phyloP scores from a whole-genome alignment of 2,113 vertebrate species.

The Herpetotheres cachinnans region DNA sequence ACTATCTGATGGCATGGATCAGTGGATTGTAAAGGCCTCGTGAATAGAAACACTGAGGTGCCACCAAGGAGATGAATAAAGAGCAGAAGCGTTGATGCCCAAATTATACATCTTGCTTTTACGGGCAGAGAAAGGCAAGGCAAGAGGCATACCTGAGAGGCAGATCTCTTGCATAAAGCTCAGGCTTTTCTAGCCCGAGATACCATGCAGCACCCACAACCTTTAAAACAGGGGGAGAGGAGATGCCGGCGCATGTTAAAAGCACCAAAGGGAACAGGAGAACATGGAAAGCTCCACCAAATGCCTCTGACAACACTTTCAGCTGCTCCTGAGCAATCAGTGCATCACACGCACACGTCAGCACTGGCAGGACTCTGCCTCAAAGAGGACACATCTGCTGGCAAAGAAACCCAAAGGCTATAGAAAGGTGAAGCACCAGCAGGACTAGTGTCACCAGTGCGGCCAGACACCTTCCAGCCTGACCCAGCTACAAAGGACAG shows the following conservation, averaged over 20 bases:
- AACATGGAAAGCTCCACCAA: neutral
- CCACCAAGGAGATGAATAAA: neutral
- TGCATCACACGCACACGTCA: fast-evolving
- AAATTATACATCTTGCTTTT: neutral
- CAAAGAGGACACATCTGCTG: neutral
- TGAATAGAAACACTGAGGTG: neutral
- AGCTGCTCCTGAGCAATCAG: neutral
- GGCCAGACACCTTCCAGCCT: neutral
- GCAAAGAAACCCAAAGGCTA: neutral
- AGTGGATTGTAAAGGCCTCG: neutral
- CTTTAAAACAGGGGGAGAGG: neutral
- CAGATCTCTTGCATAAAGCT: neutral
- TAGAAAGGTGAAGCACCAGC: neutral
- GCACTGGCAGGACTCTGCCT: neutral
- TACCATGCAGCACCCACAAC: neutral
- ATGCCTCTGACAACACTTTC: neutral
- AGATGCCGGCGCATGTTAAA: fast-evolving
- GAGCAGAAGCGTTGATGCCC: neutral
- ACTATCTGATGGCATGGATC: fast-evolving
- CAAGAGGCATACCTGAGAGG: neutral
- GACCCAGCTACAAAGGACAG: neutral
- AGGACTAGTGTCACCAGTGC: neutral
- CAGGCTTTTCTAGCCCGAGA: neutral
- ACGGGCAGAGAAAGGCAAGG: too few species aligned
- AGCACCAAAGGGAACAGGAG: neutral